Percentiles rank a stretch among this genome's conserved stretches.
These are phyloP conservation scores for Torymus texanus DNA, from an alignment of 2,888 invertebrate genomes.

Conservation along the genomic window DNA sequence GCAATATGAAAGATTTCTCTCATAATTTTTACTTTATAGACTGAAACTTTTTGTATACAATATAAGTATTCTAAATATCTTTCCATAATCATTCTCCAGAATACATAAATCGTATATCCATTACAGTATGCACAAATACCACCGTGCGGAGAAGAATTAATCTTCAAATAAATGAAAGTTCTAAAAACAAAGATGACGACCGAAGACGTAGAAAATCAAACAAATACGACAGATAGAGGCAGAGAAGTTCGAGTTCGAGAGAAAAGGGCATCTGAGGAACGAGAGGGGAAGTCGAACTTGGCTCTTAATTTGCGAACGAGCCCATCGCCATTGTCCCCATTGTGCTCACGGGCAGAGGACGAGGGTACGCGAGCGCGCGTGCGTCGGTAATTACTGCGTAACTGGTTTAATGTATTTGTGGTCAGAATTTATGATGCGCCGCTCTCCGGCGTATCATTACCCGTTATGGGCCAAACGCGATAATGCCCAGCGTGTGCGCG, in stretches of 20 bases:
- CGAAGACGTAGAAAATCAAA: too few relatives aligned
- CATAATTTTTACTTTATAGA: too few relatives aligned
- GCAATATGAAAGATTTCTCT: too few relatives aligned
- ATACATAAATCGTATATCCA: too few relatives aligned
- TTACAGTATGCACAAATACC: too few relatives aligned
- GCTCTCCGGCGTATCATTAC: slow-evolving; percentile 24
- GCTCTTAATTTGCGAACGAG: slow-evolving; percentile 35
- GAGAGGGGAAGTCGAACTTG: neutral
- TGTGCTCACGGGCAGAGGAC: neutral
- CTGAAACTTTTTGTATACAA: too few relatives aligned
- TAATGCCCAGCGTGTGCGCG: neutral
- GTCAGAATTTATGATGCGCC: slow-evolving; percentile 46
- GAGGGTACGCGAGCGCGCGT: too few relatives aligned
- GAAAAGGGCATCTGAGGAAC: neutral
- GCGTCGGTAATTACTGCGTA: slow-evolving; percentile 48
- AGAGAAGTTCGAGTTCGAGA: neutral
- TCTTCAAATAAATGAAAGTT: too few relatives aligned
- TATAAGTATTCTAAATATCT: too few relatives aligned
- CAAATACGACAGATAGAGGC: neutral
- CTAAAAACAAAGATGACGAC: too few relatives aligned
- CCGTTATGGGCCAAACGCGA: slow-evolving; percentile 10
- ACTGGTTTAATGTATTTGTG: slow-evolving; percentile 52
- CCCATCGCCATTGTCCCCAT: slow-evolving; percentile 23
- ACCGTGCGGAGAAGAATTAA: too few relatives aligned
- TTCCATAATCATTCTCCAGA: too few relatives aligned